A percentile compares a stretch with the other conserved stretches of the same genome.
Conservation (phyloP, 2,113 vertebrate species). For the Xenotilapia longispinis region DNA sequence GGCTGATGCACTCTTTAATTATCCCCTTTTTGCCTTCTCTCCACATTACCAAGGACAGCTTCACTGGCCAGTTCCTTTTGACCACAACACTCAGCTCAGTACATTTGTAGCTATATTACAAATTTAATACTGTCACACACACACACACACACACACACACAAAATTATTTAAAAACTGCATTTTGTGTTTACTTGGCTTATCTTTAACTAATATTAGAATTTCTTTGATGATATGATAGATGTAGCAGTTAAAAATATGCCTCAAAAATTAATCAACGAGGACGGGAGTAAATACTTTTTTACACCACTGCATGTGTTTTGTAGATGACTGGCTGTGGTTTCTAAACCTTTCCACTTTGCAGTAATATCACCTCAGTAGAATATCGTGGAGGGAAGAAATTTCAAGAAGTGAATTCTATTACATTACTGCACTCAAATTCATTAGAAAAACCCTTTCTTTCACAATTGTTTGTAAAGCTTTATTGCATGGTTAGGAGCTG, state of each 20-base stretch:
- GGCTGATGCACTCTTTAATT: constrained; percentile 32
- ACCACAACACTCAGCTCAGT: background rate
- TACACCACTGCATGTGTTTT: background rate
- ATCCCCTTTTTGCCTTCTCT: background rate
- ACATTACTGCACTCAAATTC: fast-evolving
- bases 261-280: fast-evolving
- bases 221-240: background rate
- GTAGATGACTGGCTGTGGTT: background rate
- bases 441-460: background rate
- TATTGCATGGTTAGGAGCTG: background rate
- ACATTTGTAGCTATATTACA: background rate
- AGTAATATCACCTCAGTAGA: fast-evolving
- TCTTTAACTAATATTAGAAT: background rate
- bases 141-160: fast-evolving
- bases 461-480: background rate
- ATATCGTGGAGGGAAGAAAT: background rate
- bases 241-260: background rate
- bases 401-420: fast-evolving
- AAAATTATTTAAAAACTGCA: background rate
- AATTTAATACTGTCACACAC: background rate
- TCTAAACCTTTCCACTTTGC: background rate
- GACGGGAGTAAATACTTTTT: background rate
- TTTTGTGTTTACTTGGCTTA: background rate
- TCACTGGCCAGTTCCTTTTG: background rate
- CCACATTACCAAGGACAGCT: background rate